Base-by-base conservation (phyloP, 1,140 invertebrate species). In the Hylaeus anthracinus region DNA sequence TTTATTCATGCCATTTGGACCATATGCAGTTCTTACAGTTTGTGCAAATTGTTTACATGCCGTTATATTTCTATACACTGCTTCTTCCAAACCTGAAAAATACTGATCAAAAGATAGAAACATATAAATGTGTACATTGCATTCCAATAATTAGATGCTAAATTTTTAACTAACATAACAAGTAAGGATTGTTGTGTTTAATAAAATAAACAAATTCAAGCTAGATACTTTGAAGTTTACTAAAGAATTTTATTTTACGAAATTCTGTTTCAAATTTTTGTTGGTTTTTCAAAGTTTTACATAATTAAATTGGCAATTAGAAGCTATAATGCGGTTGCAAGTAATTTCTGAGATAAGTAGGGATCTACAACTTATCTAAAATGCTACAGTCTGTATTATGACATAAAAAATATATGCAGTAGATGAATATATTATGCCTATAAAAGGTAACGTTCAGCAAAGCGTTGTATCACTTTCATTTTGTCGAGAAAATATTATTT, bases 1-100 rank as follows among this genome's bases (percentile, higher is more conserved):
- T 95, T 99, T 99, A 92, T 99, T 99, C 97, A 99, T 99, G 26
- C 99, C 99, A 95, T 97, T 99, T 26, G 99, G 99, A 1, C 99
- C 99, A 94, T 99, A 99, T 12, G 98, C 97, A 55, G 98, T 98
- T 78, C 96, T 96, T 4, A 99, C 96, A 81, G 98, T 98, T 88
- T 97, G 96, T 15, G 98, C 95, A 89, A 99, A 97, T 91, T 99
- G 96, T 93, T 98, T 98, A 93, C 99, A 99, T 41, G 99, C 99
- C 88, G 95, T 96, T 84, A 99, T 99, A 91, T 99, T 99, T 69
- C 98, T 95, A 90, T 96, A 97, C 0, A 99, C 98, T 10, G 99
- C 98, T 95, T 99, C 99, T 94, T 99, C 99, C 51, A 99, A 93
- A 43, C 99, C 99, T 90, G 97, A 97, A 92, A 96, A 99, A 94